Conservation (phyloP, 2,113 vertebrate genomes). For the Perca fluviatilis region DNA sequence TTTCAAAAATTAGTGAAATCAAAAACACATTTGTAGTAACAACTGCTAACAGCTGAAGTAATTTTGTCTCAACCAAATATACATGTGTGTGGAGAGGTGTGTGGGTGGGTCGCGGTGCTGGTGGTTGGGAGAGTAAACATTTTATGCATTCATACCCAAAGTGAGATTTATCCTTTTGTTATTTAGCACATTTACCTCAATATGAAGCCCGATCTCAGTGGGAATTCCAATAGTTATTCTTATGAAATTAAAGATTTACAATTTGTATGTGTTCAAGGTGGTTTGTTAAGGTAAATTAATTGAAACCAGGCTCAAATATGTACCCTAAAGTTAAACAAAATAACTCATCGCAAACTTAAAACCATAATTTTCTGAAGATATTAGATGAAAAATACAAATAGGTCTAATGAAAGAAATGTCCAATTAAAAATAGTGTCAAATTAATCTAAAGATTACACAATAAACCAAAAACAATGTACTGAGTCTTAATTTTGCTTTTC, state of each 20-base stretch:
- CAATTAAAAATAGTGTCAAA: no score
- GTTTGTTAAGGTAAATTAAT: not conserved
- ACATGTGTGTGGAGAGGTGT: not conserved
- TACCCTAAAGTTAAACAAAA: not conserved
- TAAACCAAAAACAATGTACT: not conserved
- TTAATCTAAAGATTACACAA: not conserved
- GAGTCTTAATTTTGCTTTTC: not conserved
- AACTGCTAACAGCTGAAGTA: not conserved
- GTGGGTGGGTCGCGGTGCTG: constrained; percentile 7
- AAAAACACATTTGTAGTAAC: not conserved
- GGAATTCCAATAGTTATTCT: not conserved
- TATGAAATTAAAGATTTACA: not conserved
- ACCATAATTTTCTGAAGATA: not conserved
- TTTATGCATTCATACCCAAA: constrained; percentile 41
- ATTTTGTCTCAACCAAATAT: not conserved
- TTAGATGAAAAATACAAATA: not conserved
- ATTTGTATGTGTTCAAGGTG: not conserved
- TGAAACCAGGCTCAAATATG: not conserved
- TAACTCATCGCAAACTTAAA: not conserved
- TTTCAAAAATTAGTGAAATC: not conserved
- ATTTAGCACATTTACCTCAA: constrained; percentile 4
- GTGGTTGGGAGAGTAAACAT: constrained; percentile 34
- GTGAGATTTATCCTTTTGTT: constrained; percentile 17
- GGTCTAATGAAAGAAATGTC: not conserved
- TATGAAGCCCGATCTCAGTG: not conserved